Percentiles rank a stretch among this genome's conserved stretches.
These are phyloP conservation scores for Diaphora mendica DNA, from an alignment of 2,888 invertebrate genomes.

Conservation along the genomic window DNA sequence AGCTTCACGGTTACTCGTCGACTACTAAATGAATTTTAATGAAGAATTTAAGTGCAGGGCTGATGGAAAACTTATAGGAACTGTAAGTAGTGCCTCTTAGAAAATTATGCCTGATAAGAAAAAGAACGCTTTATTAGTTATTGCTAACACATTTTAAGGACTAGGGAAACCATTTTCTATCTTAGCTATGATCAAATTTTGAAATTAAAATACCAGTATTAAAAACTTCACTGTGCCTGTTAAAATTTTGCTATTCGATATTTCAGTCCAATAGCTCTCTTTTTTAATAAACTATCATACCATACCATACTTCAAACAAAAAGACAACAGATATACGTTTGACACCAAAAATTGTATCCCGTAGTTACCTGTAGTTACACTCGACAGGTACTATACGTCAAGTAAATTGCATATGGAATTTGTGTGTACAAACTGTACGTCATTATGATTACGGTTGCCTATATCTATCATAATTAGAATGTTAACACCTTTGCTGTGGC, in stretches of 20 bases:
- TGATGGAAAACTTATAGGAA: conserved; percentile 55
- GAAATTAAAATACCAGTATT: neutral
- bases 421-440: too few species aligned
- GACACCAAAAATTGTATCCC: neutral
- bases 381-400: too few species aligned
- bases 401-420: too few species aligned
- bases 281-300: neutral
- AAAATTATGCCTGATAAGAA: conserved; percentile 23
- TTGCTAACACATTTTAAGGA: neutral
- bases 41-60: conserved; percentile 55
- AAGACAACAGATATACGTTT: neutral
- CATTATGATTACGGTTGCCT: too few species aligned
- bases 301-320: neutral
- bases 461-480: too few species aligned
- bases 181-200: neutral
- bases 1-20: conserved; percentile 50
- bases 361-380: too few species aligned
- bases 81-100: conserved; percentile 32
- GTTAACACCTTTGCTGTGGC: too few species aligned
- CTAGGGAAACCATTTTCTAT: neutral
- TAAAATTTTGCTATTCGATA: neutral
- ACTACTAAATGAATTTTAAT: conserved; percentile 67
- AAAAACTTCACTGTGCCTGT: neutral
- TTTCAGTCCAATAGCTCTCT: neutral
- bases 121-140: neutral